A percentile compares a stretch with the other conserved stretches of the same genome.
phyloP scores from a whole-genome alignment of 2,113 vertebrate species.

The Callipepla californica region DNA sequence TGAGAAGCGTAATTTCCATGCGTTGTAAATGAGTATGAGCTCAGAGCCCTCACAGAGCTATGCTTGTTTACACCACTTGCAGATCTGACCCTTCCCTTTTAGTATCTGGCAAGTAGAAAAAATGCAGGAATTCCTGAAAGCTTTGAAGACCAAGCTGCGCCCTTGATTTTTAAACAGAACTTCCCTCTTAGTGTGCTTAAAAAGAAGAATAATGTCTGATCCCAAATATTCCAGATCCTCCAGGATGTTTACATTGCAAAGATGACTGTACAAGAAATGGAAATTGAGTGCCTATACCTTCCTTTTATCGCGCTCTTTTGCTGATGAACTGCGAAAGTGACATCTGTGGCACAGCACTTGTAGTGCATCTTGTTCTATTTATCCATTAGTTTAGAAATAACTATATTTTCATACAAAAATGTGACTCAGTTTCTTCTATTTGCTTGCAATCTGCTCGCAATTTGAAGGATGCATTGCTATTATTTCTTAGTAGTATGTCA shows the following conservation, averaged over 20 bases:
- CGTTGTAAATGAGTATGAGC: constrained; percentile 34
- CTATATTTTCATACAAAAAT: constrained; percentile 51
- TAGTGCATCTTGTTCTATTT: constrained; percentile 1
- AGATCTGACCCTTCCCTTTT: constrained; percentile 34
- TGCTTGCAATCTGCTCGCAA: constrained; percentile 51
- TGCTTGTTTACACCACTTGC: constrained; percentile 42
- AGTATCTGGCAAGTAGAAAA: neutral
- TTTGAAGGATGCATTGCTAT: constrained; percentile 46
- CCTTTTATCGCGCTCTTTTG: constrained; percentile 13
- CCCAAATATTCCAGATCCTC: neutral
- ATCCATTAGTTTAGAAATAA: constrained; percentile 41
- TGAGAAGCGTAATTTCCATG: constrained; percentile 37
- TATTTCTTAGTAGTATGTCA: constrained; percentile 24
- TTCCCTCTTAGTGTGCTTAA: neutral
- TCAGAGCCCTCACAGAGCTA: neutral
- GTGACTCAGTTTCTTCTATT: constrained; percentile 36
- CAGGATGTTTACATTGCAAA: constrained; percentile 26
- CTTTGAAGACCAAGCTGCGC: neutral
- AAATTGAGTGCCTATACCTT: constrained; percentile 35
- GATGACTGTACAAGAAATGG: constrained; percentile 10
- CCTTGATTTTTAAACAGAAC: neutral
- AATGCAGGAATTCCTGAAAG: constrained; percentile 8
- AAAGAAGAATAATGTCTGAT: neutral
- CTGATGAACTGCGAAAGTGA: constrained; percentile 4
- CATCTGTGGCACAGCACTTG: constrained; percentile 37